Base-by-base conservation (phyloP, 1,140 invertebrate species). In the Neoseiulus cucumeris region DNA sequence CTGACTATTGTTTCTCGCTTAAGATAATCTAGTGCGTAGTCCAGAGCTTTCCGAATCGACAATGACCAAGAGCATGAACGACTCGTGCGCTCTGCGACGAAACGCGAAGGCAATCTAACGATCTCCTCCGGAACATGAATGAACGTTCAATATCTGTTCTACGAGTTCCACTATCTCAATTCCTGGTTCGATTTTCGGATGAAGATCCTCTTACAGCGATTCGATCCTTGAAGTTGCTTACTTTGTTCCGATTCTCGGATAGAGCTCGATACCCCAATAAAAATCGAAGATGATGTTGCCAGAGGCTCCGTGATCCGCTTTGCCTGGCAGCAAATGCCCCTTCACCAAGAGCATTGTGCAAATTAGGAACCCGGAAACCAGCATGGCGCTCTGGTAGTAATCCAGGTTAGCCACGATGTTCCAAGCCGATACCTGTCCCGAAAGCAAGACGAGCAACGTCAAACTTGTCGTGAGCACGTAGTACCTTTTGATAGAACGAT, bases 221-320 rank as follows among this genome's bases (percentile, higher is more conserved):
- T n/a, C n/a, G n/a, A n/a, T n/a, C n/a, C n/a, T n/a, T n/a, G n/a
- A n/a, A n/a, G n/a, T 39, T 9, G 33, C 33, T 39, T 25, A 59
- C 51, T 20, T 59, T 2, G 14, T 25, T 2, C 69, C 69, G 7
- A 78, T 68, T 22, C 73, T 68, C 18, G 77, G 76, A 68, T 78
- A 78, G 0, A 78, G 70, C 71, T 78, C 77, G 1, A 74, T 76
- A 12, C 77, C 77, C 75, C 76, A 78, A 69, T 77, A 78, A 68
- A 76, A 78, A 69, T 78, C 76, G 68, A 77, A 77, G 22, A 78
- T 70, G n/a, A 74, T 64, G 64, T 76, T 76, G 4, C 75, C 75
- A n/a, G 73, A 72, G 7, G 72, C 68, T 0, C 75, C 75, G 51
- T 68, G 71, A 55, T 76, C 75, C 0, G 70, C 66, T 7, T 74